These are phyloP conservation scores for Eupithecia tripunctaria DNA, from an alignment of 2,888 invertebrate species.

Conservation along the genomic window DNA sequence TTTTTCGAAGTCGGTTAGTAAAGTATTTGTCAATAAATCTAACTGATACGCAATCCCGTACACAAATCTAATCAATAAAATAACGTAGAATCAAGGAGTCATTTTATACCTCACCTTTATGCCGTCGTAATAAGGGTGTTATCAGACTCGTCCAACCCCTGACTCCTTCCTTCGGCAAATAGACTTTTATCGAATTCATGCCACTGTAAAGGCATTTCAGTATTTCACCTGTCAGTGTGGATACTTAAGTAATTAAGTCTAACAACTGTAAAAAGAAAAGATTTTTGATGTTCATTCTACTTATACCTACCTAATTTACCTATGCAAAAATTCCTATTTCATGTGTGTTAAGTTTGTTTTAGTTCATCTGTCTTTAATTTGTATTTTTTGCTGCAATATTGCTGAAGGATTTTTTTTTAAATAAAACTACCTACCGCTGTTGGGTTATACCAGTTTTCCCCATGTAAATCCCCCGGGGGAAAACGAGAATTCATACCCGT, in stretches of 20 bases:
- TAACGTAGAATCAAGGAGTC: constrained; percentile 28
- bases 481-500: too few species aligned
- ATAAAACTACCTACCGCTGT: too few species aligned
- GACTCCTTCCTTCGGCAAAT: constrained; percentile 36
- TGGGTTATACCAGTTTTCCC: too few species aligned
- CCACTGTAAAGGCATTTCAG: constrained; percentile 11
- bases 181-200: constrained; percentile 36
- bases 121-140: constrained; percentile 36
- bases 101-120: constrained; percentile 32
- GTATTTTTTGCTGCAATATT: too few species aligned
- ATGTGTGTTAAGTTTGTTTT: too few species aligned
- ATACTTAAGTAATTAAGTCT: not conserved
- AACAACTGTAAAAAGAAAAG: not conserved
- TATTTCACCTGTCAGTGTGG: not conserved
- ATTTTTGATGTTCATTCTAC: not conserved
- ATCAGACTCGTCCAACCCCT: constrained; percentile 30
- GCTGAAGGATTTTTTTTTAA: too few species aligned
- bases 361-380: too few species aligned
- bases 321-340: too few species aligned
- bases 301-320: too few species aligned
- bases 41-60: not conserved
- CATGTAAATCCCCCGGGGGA: too few species aligned
- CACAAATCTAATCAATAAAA: not conserved
- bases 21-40: not conserved
- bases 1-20: not conserved